Evolutionary conservation across 2,113 vertebrate species (phyloP).

Genomic region (Zosterops hypoxanthus): DNA sequence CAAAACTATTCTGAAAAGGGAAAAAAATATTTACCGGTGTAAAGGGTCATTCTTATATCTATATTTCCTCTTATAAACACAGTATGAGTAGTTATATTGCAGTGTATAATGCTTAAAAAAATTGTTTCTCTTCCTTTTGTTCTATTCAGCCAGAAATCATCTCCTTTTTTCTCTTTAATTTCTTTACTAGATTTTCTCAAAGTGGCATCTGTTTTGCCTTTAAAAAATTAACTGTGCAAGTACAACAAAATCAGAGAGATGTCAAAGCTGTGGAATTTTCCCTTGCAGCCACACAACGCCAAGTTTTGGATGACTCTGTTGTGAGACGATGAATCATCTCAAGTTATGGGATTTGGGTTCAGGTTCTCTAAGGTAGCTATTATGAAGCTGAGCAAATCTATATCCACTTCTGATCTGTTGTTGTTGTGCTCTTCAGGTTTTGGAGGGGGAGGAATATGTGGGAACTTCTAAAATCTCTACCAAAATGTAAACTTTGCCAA

Average conservation of each 20-base stretch:
- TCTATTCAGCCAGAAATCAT: neutral
- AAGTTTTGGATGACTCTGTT: constrained; percentile 11
- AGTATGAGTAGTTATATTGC: neutral
- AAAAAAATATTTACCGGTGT: neutral
- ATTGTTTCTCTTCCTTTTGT: neutral
- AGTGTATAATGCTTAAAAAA: neutral
- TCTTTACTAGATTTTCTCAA: constrained; percentile 36
- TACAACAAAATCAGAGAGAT: constrained; percentile 53
- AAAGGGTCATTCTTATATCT: neutral
- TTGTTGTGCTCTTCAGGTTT: neutral
- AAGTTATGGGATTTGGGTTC: constrained; percentile 13
- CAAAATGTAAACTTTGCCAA: neutral
- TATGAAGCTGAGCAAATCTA: constrained; percentile 14
- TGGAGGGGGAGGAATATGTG: neutral
- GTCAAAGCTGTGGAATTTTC: constrained; percentile 67
- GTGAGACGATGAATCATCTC: neutral
- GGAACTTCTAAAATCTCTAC: neutral
- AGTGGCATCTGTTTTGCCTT: constrained; percentile 52
- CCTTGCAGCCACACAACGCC: constrained; percentile 12
- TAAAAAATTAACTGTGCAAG: constrained; percentile 65
- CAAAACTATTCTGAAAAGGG: neutral
- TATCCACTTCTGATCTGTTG: neutral
- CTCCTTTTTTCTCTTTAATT: neutral
- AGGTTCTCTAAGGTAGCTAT: constrained; percentile 6
- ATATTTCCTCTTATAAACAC: neutral